Evolutionary conservation across 2,113 vertebrate genomes (phyloP).

Genomic region (Hemiprocne comata): DNA sequence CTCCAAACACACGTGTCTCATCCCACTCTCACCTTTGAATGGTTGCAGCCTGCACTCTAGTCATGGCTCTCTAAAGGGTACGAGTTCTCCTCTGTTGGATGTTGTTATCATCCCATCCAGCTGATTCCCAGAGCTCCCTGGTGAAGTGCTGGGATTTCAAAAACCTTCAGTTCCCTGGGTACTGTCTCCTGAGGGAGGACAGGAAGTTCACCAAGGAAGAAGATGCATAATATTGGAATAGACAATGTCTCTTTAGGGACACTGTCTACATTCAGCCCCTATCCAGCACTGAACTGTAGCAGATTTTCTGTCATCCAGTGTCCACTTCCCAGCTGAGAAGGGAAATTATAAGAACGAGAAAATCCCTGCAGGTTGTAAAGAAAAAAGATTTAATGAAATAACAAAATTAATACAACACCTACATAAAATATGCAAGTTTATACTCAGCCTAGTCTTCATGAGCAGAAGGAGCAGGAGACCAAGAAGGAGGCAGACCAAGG

Average conservation of each 20-base stretch:
- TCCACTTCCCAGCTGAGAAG: no score
- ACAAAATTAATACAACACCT: no score
- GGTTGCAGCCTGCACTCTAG: neutral
- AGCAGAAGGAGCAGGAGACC: no score
- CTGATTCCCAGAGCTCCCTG: neutral
- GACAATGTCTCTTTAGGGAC: neutral
- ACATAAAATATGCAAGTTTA: no score
- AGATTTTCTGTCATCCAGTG: no score
- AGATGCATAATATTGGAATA: neutral
- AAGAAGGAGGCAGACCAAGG: no score
- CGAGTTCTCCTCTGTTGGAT: neutral
- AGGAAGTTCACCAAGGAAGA: neutral
- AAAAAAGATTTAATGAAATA: no score
- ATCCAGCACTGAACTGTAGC: no score
- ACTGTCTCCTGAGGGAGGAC: neutral
- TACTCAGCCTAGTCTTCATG: no score
- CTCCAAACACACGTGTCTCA: neutral
- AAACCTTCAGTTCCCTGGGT: fast-evolving
- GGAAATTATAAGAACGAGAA: no score
- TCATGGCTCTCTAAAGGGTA: neutral
- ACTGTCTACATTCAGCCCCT: no score
- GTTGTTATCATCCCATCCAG: neutral
- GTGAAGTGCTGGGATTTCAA: neutral
- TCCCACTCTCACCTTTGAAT: neutral
- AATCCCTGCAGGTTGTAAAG: no score